Evolutionary conservation across 2,888 invertebrate species (phyloP).

Genomic region (Xestia sexstrigata): DNA sequence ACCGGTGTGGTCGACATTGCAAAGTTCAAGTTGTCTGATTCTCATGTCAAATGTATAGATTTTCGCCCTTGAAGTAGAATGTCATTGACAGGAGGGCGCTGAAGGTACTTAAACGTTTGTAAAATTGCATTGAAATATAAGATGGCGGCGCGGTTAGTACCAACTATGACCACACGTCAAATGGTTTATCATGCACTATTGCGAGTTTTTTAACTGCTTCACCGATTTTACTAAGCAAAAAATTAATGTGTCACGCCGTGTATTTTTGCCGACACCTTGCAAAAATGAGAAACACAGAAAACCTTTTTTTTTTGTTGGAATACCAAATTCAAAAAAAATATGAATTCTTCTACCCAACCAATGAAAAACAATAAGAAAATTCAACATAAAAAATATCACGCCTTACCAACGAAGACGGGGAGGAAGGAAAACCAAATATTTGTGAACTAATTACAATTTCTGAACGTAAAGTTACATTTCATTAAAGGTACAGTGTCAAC

Average conservation of each 20-base stretch:
- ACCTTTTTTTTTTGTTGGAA: neutral
- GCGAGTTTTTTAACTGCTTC: neutral
- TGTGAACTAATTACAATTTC: conserved; percentile 77
- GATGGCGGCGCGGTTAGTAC: neutral
- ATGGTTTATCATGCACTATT: neutral
- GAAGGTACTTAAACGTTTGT: neutral
- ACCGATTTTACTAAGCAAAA: neutral
- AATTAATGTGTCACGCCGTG: neutral
- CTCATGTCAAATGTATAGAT: neutral
- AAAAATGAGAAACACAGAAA: neutral
- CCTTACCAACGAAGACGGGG: conserved; percentile 41
- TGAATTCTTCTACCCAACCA: conserved; percentile 12
- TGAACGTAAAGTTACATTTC: conserved; percentile 77
- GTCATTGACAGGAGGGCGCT: neutral
- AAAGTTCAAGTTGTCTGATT: neutral
- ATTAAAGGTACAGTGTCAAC: conserved; percentile 74
- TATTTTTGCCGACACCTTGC: no score
- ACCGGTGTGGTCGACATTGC: neutral
- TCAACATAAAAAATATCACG: conserved; percentile 42
- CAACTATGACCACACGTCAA: neutral
- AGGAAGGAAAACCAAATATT: conserved; percentile 71
- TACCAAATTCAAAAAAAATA: conserved; percentile 20
- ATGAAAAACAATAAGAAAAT: conserved; percentile 51
- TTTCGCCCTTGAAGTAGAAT: neutral
- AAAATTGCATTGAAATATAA: neutral